phyloP scores from a whole-genome alignment of 30 jellyfish, hydroid and myxozoan genomes.

The Cassiopea xamachana region DNA sequence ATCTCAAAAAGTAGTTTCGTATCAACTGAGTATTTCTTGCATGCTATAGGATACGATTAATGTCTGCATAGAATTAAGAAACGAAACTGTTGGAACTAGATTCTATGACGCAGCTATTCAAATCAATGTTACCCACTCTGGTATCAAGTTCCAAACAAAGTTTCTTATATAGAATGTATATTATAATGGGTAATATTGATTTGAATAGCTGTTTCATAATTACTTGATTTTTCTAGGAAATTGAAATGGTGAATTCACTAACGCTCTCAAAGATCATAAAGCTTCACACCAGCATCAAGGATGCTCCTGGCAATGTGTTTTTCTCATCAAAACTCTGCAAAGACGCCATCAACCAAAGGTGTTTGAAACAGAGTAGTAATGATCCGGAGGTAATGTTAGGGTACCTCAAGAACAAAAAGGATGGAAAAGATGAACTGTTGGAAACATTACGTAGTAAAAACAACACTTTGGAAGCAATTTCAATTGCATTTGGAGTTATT shows the following conservation, averaged over 20 bases:
- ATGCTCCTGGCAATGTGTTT: conserved; percentile 89
- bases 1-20: too few species aligned
- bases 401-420: not conserved
- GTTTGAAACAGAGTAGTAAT: conserved; percentile 26
- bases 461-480: not conserved
- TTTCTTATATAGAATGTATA: too few species aligned
- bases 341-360: conserved; percentile 73
- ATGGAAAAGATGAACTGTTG: not conserved
- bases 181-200: not conserved
- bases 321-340: conserved; percentile 82
- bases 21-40: too few species aligned
- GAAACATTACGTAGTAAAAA: not conserved
- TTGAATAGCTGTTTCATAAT: not conserved
- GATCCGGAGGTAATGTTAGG: not conserved
- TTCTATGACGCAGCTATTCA: too few species aligned
- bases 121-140: too few species aligned
- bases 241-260: conserved; percentile 76
- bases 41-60: too few species aligned
- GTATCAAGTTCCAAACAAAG: too few species aligned
- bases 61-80: too few species aligned
- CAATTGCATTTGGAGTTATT: not conserved
- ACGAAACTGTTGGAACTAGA: too few species aligned
- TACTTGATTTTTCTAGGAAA: conserved; percentile 66
- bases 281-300: conserved; percentile 80
- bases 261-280: conserved; percentile 83